phyloP scores from a whole-genome alignment of 2,113 vertebrate genomes.

The Spilogale gracilis region DNA sequence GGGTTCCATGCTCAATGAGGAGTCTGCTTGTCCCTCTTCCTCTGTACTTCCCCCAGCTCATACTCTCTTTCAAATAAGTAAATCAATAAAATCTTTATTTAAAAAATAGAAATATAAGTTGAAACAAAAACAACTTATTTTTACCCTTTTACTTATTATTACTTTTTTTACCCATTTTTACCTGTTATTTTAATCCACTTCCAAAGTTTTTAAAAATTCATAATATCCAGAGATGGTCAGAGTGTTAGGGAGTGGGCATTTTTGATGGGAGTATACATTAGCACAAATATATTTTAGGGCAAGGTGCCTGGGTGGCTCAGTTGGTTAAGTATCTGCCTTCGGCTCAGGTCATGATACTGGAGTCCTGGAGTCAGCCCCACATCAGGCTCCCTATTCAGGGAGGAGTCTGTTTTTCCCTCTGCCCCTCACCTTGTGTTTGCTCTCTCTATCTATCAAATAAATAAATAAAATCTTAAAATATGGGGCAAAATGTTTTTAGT shows the following conservation, averaged over 20 bases:
- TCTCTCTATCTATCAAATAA: too few species aligned
- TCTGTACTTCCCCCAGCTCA: too few species aligned
- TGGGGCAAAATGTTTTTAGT: background rate
- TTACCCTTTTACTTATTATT: background rate
- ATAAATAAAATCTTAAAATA: background rate
- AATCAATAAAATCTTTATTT: background rate
- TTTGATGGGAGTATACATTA: background rate
- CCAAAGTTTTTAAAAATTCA: background rate
- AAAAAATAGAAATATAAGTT: background rate
- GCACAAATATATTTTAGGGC: background rate
- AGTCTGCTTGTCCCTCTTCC: too few species aligned
- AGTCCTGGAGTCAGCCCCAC: too few species aligned
- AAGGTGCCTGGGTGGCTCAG: background rate
- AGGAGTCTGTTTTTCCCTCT: too few species aligned
- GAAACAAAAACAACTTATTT: slow-evolving; percentile 24
- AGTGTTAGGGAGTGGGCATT: background rate
- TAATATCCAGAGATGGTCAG: background rate
- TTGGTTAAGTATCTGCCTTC: too few species aligned
- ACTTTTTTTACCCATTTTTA: background rate
- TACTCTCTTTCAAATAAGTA: too few species aligned
- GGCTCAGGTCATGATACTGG: too few species aligned
- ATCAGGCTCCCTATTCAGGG: too few species aligned
- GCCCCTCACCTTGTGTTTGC: too few species aligned
- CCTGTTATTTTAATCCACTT: background rate
- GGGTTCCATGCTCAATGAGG: too few species aligned